Evolutionary conservation across 35 echinoderm and acorn worm genomes (phyloP).

Genomic region (Chiridota heheva): DNA sequence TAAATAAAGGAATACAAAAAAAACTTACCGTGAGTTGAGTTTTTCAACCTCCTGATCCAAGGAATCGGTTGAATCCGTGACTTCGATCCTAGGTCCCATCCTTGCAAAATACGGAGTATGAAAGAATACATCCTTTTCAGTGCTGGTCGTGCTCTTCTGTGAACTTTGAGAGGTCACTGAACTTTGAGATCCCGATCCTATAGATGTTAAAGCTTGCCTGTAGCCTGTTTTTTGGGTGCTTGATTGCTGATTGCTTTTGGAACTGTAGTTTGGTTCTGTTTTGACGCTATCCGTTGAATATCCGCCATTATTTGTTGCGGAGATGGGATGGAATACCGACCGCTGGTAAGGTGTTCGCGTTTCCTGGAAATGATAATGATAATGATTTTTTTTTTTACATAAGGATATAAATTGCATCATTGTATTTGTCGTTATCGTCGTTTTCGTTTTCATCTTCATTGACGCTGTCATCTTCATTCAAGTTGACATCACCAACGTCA

Average conservation of each 20-base stretch:
- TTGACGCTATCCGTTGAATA: conserved; percentile 15
- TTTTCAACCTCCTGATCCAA: conserved; percentile 87
- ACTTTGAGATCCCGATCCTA: conserved; percentile 41
- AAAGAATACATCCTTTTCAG: conserved; percentile 40
- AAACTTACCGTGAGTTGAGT: conserved; percentile 64
- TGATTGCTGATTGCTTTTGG: neutral
- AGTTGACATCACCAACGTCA: too few species aligned
- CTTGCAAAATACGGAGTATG: conserved; percentile 21
- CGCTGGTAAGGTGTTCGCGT: conserved; percentile 1
- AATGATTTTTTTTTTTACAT: too few species aligned
- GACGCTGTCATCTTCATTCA: too few species aligned
- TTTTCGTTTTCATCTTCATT: too few species aligned
- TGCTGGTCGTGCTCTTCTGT: conserved; percentile 31
- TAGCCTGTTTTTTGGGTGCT: conserved; percentile 3
- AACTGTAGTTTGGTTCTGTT: neutral
- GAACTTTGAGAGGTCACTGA: conserved; percentile 39
- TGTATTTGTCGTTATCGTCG: too few species aligned
- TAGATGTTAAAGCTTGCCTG: conserved; percentile 19
- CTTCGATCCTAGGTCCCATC: conserved; percentile 74
- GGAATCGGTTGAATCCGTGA: conserved; percentile 87
- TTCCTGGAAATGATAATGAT: too few species aligned
- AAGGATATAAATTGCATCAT: too few species aligned
- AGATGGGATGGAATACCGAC: conserved; percentile 32
- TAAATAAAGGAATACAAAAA: too few species aligned
- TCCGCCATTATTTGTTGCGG: neutral